A percentile compares a stretch with the other conserved stretches of the same genome.
phyloP scores from a whole-genome alignment of 2,888 invertebrate genomes.

The Xestia c-nigrum region DNA sequence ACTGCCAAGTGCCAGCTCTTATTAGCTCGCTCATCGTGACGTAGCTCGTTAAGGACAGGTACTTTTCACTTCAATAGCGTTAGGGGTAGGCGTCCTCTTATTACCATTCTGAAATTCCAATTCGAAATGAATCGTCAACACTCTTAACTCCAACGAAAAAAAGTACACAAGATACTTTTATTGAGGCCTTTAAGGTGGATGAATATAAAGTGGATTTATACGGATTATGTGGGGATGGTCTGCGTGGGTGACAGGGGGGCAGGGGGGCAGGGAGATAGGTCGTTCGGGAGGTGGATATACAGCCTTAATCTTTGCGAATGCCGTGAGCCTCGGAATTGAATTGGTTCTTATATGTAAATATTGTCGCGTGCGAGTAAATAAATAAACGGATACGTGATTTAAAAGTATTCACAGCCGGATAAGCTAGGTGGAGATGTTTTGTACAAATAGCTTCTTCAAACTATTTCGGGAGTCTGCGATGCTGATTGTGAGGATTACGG shows the following conservation, averaged over 20 bases:
- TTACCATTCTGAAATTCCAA: slow-evolving; percentile 43
- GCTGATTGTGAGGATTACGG: slow-evolving; percentile 58
- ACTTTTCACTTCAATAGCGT: not conserved
- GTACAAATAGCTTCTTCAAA: slow-evolving; percentile 68
- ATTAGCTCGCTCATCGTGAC: not conserved
- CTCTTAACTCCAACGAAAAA: slow-evolving; percentile 72
- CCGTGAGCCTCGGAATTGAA: slow-evolving; percentile 88
- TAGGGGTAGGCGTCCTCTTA: not conserved
- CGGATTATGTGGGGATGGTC: slow-evolving; percentile 87
- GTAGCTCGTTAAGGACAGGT: not conserved
- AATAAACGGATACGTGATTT: slow-evolving; percentile 86
- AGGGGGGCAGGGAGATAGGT: slow-evolving; percentile 69
- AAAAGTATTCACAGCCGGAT: slow-evolving; percentile 80
- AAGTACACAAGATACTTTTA: slow-evolving; percentile 86
- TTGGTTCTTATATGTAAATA: slow-evolving; percentile 89
- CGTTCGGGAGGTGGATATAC: slow-evolving; percentile 72
- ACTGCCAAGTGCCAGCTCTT: not conserved
- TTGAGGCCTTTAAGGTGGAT: slow-evolving; percentile 90
- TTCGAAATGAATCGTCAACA: slow-evolving; percentile 69
- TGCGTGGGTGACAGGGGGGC: slow-evolving; percentile 70
- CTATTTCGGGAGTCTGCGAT: slow-evolving; percentile 58
- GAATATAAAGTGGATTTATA: slow-evolving; percentile 90
- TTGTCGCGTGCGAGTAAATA: slow-evolving; percentile 88
- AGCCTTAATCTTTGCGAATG: slow-evolving; percentile 87
- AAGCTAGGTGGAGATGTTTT: slow-evolving; percentile 69